phyloP scores from a whole-genome alignment of 2,113 vertebrate species.

The Balaeniceps rex region DNA sequence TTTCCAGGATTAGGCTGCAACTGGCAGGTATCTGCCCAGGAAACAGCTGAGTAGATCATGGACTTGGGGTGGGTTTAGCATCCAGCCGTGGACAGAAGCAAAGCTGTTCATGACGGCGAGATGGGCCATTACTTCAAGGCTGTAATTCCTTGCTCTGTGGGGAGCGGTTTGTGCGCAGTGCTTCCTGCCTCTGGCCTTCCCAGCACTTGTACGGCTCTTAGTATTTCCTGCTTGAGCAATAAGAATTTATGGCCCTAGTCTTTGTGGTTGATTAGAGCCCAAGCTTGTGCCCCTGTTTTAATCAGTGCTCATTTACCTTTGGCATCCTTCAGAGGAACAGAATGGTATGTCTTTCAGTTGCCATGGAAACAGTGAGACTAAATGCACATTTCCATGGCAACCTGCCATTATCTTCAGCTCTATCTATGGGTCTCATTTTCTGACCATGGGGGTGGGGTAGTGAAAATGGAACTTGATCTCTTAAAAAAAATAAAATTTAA shows the following conservation, averaged over 20 bases:
- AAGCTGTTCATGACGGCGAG: neutral
- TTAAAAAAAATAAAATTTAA: neutral
- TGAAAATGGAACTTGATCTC: constrained; percentile 40
- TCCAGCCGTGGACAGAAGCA: neutral
- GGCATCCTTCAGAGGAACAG: constrained; percentile 77
- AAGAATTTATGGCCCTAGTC: constrained; percentile 49
- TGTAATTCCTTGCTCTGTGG: neutral
- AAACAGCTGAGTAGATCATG: neutral
- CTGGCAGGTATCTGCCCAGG: neutral
- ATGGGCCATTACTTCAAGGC: neutral
- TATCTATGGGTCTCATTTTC: constrained; percentile 73
- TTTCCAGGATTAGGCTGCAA: neutral
- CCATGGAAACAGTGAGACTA: constrained; percentile 75
- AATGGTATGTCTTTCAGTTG: constrained; percentile 79
- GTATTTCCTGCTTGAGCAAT: constrained; percentile 46
- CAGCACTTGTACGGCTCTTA: neutral
- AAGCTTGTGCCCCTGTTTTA: constrained; percentile 67
- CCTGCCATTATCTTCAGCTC: constrained; percentile 75
- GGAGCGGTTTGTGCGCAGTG: neutral
- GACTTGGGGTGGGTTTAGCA: neutral
- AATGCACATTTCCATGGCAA: constrained; percentile 80
- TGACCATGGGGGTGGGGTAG: constrained; percentile 50
- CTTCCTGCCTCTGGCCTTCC: neutral
- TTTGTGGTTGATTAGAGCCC: constrained; percentile 63
- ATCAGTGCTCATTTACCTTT: constrained; percentile 78